These are phyloP conservation scores for Trachythela sp. DNA, from an alignment of 64 coral and sea anemone genomes.

Conservation along the genomic window DNA sequence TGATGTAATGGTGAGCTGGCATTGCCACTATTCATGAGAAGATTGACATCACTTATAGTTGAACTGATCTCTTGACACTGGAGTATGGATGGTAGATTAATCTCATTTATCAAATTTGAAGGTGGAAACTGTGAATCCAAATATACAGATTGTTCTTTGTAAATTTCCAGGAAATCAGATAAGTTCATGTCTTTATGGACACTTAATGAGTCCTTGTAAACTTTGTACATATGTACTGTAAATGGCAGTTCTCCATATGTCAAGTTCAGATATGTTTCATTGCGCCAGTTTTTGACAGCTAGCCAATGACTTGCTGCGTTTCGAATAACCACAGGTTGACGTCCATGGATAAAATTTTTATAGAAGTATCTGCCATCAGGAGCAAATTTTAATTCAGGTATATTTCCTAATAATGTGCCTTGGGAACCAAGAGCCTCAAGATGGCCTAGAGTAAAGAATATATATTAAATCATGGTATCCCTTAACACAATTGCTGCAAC, in stretches of 20 bases:
- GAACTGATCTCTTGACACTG: conserved; percentile 67
- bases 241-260: conserved; percentile 67
- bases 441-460: conserved; percentile 43
- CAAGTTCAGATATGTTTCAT: conserved; percentile 71
- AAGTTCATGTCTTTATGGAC: conserved; percentile 59
- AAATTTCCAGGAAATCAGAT: conserved; percentile 67
- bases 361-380: conserved; percentile 83
- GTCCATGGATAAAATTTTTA: conserved; percentile 66
- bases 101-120: conserved; percentile 62
- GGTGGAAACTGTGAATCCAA: conserved; percentile 81
- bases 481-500: too few species aligned
- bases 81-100: conserved; percentile 72
- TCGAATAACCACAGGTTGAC: conserved; percentile 75
- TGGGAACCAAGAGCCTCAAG: conserved; percentile 61
- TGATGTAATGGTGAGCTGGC: conserved; percentile 85
- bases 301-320: conserved; percentile 75
- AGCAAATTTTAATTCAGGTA: conserved; percentile 62
- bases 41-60: conserved; percentile 52
- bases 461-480: too few species aligned
- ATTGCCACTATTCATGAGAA: conserved; percentile 71
- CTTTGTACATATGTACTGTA: conserved; percentile 75
- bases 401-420: conserved; percentile 38
- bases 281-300: conserved; percentile 68
- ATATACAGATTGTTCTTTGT: conserved; percentile 74
- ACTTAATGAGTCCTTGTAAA: conserved; percentile 65